A percentile compares a stretch with the other conserved stretches of the same genome.
phyloP scores from a whole-genome alignment of 2,888 invertebrate species.

The Hydropsyche betteni region DNA sequence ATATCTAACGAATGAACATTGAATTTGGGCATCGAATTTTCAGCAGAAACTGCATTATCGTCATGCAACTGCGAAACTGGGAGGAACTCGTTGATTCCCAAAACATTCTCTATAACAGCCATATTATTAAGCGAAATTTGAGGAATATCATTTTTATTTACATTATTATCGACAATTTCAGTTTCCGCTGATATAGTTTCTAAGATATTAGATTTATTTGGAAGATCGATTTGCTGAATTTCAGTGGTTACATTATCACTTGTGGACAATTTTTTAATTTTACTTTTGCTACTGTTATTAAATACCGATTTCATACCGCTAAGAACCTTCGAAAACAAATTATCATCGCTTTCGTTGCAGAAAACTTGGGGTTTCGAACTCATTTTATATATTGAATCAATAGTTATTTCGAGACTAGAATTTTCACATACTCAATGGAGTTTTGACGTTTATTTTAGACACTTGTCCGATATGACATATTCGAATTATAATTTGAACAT shows the following conservation, averaged over 20 bases:
- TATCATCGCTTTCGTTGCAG: conserved; percentile 35
- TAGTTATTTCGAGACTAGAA: too few relatives aligned
- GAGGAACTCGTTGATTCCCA: neutral
- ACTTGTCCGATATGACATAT: too few relatives aligned
- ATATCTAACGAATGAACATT: neutral
- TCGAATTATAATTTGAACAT: too few relatives aligned
- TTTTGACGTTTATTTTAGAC: too few relatives aligned
- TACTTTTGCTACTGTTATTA: conserved; percentile 44
- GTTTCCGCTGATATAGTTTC: neutral
- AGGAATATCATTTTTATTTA: neutral
- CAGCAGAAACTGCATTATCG: neutral
- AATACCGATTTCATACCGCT: conserved; percentile 50
- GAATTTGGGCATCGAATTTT: neutral
- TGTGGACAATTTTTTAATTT: conserved; percentile 37
- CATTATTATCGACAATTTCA: neutral
- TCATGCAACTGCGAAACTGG: neutral
- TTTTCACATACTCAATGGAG: too few relatives aligned
- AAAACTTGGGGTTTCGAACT: neutral
- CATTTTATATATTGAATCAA: neutral
- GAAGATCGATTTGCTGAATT: neutral
- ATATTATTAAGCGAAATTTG: neutral
- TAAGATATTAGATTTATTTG: neutral
- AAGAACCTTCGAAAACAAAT: conserved; percentile 49
- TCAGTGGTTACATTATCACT: neutral
- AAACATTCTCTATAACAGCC: conserved; percentile 3